These are phyloP conservation scores for Bactericera cockerelli DNA, from an alignment of 1,140 invertebrate species.

Conservation along the genomic window DNA sequence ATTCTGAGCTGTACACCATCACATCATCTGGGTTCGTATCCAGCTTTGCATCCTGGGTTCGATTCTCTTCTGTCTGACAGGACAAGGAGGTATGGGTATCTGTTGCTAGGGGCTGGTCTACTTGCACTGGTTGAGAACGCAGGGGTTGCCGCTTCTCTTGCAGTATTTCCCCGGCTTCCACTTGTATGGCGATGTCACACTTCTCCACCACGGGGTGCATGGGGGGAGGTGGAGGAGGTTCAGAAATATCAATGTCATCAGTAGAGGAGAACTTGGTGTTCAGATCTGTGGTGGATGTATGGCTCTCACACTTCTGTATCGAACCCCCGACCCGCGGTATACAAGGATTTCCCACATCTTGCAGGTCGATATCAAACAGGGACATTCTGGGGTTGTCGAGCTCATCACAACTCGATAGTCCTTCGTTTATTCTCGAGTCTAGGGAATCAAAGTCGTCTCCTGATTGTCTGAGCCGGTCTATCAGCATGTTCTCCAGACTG, in stretches of 20 bases:
- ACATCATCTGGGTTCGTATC: not conserved
- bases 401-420: not conserved
- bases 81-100: not conserved
- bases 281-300: not conserved
- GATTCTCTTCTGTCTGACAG: not conserved
- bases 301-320: not conserved
- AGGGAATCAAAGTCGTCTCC: not conserved
- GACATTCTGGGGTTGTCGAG: not conserved
- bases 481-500: constrained; percentile 6
- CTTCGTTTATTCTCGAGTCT: not conserved
- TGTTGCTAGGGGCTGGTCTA: not conserved
- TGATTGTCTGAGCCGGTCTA: not conserved
- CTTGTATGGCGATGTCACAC: constrained; percentile 2
- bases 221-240: not conserved
- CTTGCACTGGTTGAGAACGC: not conserved
- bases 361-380: not conserved
- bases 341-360: too few species aligned
- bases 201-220: not conserved
- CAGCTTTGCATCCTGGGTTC: not conserved
- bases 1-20: constrained; percentile 1
- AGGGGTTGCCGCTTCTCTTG: not conserved
- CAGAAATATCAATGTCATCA: not conserved
- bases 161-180: not conserved
- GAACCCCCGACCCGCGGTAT: not conserved
- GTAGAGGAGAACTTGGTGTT: not conserved